Evolutionary conservation across 2,888 invertebrate genomes (phyloP), one percentile per base, ranked within the genome.

Genomic region (Rhagophthalmus giganteus): DNA sequence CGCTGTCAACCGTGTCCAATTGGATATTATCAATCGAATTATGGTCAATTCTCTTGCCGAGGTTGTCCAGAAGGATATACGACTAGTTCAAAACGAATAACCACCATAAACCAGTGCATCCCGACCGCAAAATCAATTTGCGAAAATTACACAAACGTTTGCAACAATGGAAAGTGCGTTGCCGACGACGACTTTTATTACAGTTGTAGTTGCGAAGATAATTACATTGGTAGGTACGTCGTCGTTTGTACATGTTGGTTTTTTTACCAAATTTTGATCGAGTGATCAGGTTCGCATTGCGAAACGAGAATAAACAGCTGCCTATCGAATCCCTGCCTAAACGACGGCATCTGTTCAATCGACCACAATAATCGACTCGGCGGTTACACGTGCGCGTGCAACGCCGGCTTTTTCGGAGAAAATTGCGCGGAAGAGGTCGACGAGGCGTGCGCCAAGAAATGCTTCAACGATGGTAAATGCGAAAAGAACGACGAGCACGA

Each of bases 11-110:
- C 79, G 1, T 84, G 84, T 65, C 78, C 78, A 3, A 60, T 76
- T 31, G 85, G 85, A 1, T 78, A 76, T 39, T 86, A 82, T 66
- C 86, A 86, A 67, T 72, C 80, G 1, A 58, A 71, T 8, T 80
- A 79, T 60, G 85, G 84, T 2, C 77, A 81, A 62, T 69, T 74
- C 1, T 70, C 74, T 1, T 87, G 86, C 62, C 61, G 78, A 2
- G 65, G 74, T 3, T 86, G 86, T 69, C 84, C 84, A 1, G 57
- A 64, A 10, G 78, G 79, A 37, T 66, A 68, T 49, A 80, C 81
- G 28, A 81, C 82, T 10, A 47, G 57, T 1, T 59, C 55, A 10
- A 68, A 73, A 13, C 75, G 74, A n/a, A 68, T 80, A 47, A 67
- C 64, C 41, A 58, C 66, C 57, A 39, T 77, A 63, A 57, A 67